Evolutionary conservation across 2,888 invertebrate species (phyloP).

Genomic region (Ochropleura plecta): DNA sequence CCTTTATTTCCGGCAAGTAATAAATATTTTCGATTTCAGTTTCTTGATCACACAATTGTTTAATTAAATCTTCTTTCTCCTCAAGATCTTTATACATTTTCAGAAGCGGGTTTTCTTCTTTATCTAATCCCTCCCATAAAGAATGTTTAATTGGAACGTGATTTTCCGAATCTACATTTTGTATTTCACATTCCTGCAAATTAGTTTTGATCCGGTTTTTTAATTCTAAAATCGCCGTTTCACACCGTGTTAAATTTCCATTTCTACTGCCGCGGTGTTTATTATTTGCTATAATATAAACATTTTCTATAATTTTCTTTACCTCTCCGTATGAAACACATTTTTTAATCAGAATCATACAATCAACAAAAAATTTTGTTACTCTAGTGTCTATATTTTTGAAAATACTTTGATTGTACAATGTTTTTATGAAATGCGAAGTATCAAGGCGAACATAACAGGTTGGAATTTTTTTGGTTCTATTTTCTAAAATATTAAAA

Average conservation of each 20-base stretch:
- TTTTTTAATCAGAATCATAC: constrained; percentile 32
- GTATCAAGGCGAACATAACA: constrained; percentile 38
- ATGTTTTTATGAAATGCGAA: constrained; percentile 38
- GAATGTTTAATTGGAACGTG: constrained; percentile 44
- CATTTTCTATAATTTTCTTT: not conserved
- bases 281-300: constrained; percentile 21
- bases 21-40: constrained; percentile 44
- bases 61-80: constrained; percentile 40
- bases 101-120: constrained; percentile 36
- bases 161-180: constrained; percentile 45
- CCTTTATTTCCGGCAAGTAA: constrained; percentile 41
- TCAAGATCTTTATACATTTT: constrained; percentile 41
- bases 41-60: constrained; percentile 38
- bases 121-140: constrained; percentile 39
- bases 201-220: constrained; percentile 45
- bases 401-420: constrained; percentile 27
- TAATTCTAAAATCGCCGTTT: constrained; percentile 44
- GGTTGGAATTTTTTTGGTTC: constrained; percentile 25
- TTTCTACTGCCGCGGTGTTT: constrained; percentile 34
- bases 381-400: constrained; percentile 11
- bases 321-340: constrained; percentile 3
- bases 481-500: constrained; percentile 32
- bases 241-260: constrained; percentile 41
- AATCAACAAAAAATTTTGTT: constrained; percentile 35
- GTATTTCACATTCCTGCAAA: constrained; percentile 47